Evolutionary conservation across 2,888 invertebrate species (phyloP).

Genomic region (Heliconius charithonia): DNA sequence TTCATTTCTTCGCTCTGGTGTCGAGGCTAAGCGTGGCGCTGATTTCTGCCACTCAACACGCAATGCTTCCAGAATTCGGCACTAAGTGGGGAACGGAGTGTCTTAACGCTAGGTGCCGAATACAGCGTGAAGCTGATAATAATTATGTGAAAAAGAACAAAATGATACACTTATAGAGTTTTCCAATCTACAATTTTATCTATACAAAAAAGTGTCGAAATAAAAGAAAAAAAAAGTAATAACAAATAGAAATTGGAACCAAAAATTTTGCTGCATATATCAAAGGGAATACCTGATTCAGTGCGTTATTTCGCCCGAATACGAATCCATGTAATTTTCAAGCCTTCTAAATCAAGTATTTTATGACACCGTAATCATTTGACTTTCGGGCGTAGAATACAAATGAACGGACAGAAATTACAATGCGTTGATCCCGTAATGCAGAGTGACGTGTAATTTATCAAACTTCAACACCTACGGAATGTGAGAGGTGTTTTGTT

Average conservation of each 20-base stretch:
- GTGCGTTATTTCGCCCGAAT: slow-evolving; percentile 15
- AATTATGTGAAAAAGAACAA: not conserved
- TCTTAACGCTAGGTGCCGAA: too few species aligned
- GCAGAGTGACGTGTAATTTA: slow-evolving; percentile 18
- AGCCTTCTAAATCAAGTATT: slow-evolving; percentile 37
- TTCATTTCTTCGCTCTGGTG: too few species aligned
- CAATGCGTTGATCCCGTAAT: slow-evolving; percentile 27
- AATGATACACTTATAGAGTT: too few species aligned
- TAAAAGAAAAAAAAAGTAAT: not conserved
- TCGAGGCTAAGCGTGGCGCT: too few species aligned
- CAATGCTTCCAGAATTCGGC: too few species aligned
- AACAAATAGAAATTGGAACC: not conserved
- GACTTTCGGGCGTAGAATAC: slow-evolving; percentile 32
- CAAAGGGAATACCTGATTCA: slow-evolving; percentile 16
- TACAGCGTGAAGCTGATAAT: too few species aligned
- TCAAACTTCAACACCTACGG: slow-evolving; percentile 15
- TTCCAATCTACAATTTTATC: not conserved
- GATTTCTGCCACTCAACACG: too few species aligned
- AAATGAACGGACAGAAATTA: slow-evolving; percentile 33
- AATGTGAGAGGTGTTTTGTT: not conserved
- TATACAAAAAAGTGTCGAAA: not conserved
- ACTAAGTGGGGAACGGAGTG: too few species aligned
- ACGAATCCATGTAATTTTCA: slow-evolving; percentile 35
- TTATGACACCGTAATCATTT: slow-evolving; percentile 38
- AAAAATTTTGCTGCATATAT: slow-evolving; percentile 1